Base-by-base conservation (phyloP, 2,113 vertebrate genomes). In the Carettochelys insculpta region DNA sequence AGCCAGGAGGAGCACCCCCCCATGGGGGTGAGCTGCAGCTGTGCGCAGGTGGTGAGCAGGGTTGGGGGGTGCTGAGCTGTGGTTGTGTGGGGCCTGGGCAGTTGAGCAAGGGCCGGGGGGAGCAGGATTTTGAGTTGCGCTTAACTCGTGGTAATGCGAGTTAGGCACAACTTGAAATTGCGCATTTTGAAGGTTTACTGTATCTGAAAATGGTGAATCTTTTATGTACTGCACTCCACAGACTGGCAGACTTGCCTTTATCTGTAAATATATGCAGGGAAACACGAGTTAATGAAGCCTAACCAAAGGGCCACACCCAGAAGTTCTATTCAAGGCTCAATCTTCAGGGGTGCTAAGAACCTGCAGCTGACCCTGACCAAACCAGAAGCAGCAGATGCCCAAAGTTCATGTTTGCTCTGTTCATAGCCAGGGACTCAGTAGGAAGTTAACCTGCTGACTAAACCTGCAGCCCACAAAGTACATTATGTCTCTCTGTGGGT, bases 251-350 rank as follows among this genome's bases (percentile, higher is more conserved):
- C 78, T 87, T 89, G 81, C 54, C 81, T 87, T 93, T 92, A 91
- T 68, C 94, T 91, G 92, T 77, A 94, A 94, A 96, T 80, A 48
- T 71, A 93, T 86, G 78, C 90, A 88, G 84, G 52, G 65, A 95
- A 97, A 88, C 51, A 41, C 75, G 41, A 54, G 85, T 92, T 89
- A 95, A 92, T 89, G 48, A 95, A 90, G 71, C 83, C 50, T 68
- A 92, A 87, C 81, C 92, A 92, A 38, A 78, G 54, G 87, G 81
- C 87, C 87, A 56, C 41, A 92, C 91, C 3, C 20, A 90, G 79
- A 87, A 95, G 73, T 89, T 56, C n/a, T 86, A 92, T 77, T 90
- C 81, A 75, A 82, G 88, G 87, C 89, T 92, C 89, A 91, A 96
- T 86, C 80, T 92, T 34, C 71, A 82, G 20, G 86, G 51, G 20